Evolutionary conservation across 2,888 invertebrate species (phyloP), one percentile per base, ranked within the genome.

Genomic region (Odontomyia ornata): DNA sequence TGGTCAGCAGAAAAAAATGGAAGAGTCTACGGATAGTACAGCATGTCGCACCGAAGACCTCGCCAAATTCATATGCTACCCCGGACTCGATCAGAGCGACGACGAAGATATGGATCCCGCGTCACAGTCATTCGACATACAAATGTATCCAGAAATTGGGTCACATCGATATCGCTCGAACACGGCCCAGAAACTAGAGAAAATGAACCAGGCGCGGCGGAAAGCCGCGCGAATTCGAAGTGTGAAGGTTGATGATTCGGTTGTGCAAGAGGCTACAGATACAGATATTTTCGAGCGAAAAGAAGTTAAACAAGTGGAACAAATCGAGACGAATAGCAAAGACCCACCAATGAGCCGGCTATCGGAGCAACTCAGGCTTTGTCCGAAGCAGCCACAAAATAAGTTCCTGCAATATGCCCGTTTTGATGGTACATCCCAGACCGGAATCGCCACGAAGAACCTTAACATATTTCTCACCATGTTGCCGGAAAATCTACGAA

Each of bases 381-480:
- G 92, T 81, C 93, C 93, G 0, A 90, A 91, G 82, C 87, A 93
- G 79, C 93, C 94, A 0, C 91, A 93, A 82, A 95, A 97, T 86
- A 95, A 96, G 73, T 98, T 94, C 86, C 90, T 93, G 79, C 94
- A 95, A 83, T 98, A 93, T 88, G 94, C 96, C 1, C 94, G 93
- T 86, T 98, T 94, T 86, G 97, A 98, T 88, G 97, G 97, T 79
- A 93, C 92, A 78, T 92, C 93, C 46, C 95, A 95, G 85, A 89
- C 93, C 76, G 93, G 93, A 28, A 88, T 93, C 71, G 91, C 93
- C 25, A 93, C 92, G 0, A 94, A 95, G 85, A 93, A 93, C 80
- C 96, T 96, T 83, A 93, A 93, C 83, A 97, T 98, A 80, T 98
- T 94, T 84, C 90, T 98, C 85, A 95, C 95, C 71, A 95, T 97